phyloP scores from a whole-genome alignment of 2,888 invertebrate genomes.

The Diachrysia chrysitis region DNA sequence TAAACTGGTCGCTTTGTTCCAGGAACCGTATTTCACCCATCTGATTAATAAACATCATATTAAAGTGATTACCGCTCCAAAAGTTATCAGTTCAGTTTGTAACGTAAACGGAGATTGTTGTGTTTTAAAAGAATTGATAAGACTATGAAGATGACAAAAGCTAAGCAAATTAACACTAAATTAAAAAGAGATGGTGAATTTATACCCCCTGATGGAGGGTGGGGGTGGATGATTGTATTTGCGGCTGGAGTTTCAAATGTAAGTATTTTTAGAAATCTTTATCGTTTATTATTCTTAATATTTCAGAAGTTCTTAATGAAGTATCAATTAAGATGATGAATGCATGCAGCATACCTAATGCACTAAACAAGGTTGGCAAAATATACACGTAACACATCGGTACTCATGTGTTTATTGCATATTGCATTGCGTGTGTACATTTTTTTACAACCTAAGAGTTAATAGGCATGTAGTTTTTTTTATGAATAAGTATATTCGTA shows the following conservation, averaged over 20 bases:
- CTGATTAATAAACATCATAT: conserved; percentile 44
- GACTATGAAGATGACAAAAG: conserved; percentile 69
- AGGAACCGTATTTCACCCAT: conserved; percentile 45
- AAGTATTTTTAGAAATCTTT: conserved; percentile 71
- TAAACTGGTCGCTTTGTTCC: conserved; percentile 56
- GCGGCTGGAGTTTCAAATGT: conserved; percentile 93
- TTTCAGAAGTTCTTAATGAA: too few species aligned
- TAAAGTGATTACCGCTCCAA: conserved; percentile 46
- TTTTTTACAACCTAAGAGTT: conserved; percentile 7
- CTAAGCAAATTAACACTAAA: conserved; percentile 70
- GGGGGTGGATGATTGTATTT: conserved; percentile 93
- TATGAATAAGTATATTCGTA: neutral
- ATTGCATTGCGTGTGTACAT: conserved; percentile 10
- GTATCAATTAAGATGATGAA: conserved; percentile 27
- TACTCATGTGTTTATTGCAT: conserved; percentile 24
- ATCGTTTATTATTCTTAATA: too few species aligned
- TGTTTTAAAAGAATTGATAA: conserved; percentile 23
- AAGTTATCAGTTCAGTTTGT: conserved; percentile 68
- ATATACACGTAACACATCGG: conserved; percentile 15
- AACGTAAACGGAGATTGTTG: conserved; percentile 59
- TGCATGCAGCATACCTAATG: neutral
- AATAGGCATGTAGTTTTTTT: neutral
- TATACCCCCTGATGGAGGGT: conserved; percentile 93
- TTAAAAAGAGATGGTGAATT: conserved; percentile 88
- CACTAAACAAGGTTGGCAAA: conserved; percentile 9